Evolutionary conservation across 2,888 invertebrate species (phyloP).

Genomic region (Chloromyia formosa): DNA sequence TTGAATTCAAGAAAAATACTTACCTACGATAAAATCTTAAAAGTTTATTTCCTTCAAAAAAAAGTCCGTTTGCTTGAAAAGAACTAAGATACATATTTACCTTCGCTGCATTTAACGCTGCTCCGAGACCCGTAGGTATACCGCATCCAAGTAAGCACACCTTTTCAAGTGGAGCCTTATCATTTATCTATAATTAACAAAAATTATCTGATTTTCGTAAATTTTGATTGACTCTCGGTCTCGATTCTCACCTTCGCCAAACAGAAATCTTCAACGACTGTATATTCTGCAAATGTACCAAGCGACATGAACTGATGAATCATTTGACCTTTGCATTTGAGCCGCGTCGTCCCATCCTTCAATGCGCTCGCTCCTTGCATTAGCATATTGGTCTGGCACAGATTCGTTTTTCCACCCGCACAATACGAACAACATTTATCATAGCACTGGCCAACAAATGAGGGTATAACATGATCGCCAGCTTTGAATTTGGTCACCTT

Average conservation of each 20-base stretch:
- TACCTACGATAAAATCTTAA: too few species aligned
- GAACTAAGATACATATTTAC: too few species aligned
- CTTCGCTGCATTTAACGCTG: constrained; percentile 90
- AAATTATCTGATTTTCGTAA: not conserved
- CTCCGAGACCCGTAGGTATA: constrained; percentile 94
- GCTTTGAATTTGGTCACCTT: constrained; percentile 88
- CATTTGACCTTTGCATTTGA: constrained; percentile 72
- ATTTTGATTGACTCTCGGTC: too few species aligned
- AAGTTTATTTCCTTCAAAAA: too few species aligned
- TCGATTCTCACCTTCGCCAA: constrained; percentile 82
- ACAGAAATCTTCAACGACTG: constrained; percentile 94
- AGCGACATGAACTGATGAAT: constrained; percentile 95
- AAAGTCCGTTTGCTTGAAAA: too few species aligned
- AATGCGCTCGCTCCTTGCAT: constrained; percentile 89
- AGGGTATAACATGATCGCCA: constrained; percentile 97
- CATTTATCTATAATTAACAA: constrained; percentile 67
- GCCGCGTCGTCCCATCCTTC: constrained; percentile 91
- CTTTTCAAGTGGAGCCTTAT: constrained; percentile 83
- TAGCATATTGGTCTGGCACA: constrained; percentile 89
- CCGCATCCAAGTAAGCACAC: constrained; percentile 93
- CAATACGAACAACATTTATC: constrained; percentile 90
- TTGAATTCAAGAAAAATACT: too few species aligned
- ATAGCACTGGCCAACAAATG: constrained; percentile 96
- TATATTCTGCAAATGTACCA: constrained; percentile 93
- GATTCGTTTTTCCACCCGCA: constrained; percentile 92